phyloP scores from a whole-genome alignment of 2,888 invertebrate species.

The Synergus japonicus region DNA sequence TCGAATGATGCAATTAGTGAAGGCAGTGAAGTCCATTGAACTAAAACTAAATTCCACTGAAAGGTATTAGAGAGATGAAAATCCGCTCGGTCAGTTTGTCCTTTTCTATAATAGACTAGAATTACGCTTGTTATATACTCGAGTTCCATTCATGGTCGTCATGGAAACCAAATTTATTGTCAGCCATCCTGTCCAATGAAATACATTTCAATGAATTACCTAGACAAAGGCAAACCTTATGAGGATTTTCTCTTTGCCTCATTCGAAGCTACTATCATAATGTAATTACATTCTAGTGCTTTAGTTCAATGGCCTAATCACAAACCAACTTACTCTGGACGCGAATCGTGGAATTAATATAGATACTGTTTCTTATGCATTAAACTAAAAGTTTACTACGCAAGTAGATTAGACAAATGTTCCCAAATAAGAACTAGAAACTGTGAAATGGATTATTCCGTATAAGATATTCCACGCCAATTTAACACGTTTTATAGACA shows the following conservation, averaged over 20 bases:
- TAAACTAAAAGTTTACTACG: background rate
- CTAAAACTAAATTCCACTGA: conserved; percentile 20
- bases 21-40: conserved; percentile 4
- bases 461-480: background rate
- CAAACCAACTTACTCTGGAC: background rate
- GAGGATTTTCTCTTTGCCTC: conserved; percentile 8
- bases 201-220: conserved; percentile 21
- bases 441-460: conserved; percentile 71
- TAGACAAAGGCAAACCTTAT: conserved; percentile 17
- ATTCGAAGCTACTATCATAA: background rate
- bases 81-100: conserved; percentile 12
- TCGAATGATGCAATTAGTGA: conserved; percentile 11
- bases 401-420: conserved; percentile 13
- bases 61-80: conserved; percentile 1
- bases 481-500: background rate
- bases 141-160: background rate
- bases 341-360: background rate
- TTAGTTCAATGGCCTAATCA: conserved; percentile 19
- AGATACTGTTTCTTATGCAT: conserved; percentile 33
- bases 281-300: background rate
- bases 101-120: conserved; percentile 4
- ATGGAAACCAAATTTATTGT: conserved; percentile 1
- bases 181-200: background rate
- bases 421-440: conserved; percentile 64
- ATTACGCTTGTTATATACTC: conserved; percentile 12